Conservation (phyloP, 2,797 vertebrate genomes). For the Clarias fuscus region DNA sequence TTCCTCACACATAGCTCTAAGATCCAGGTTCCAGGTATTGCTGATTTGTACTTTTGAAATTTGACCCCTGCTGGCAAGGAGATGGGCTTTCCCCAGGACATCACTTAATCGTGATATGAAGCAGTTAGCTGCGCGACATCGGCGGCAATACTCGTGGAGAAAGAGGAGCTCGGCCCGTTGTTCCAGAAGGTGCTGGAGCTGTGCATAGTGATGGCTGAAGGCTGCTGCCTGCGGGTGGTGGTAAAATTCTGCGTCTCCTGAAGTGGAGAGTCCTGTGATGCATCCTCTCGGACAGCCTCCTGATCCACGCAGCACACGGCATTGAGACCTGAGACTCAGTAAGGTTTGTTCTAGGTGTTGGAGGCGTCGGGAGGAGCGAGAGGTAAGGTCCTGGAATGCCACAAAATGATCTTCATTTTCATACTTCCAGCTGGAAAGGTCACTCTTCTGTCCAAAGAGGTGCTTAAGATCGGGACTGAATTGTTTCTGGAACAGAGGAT, state of each 20-base stretch:
- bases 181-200: constrained; percentile 68
- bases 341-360: constrained; percentile 65
- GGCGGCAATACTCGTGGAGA: constrained; percentile 67
- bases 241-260: constrained; percentile 54
- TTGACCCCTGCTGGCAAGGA: constrained; percentile 12
- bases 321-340: constrained; percentile 61
- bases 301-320: constrained; percentile 53
- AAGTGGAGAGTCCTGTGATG: constrained; percentile 44
- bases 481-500: constrained; percentile 61
- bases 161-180: constrained; percentile 71
- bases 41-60: constrained; percentile 32
- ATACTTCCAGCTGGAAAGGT: constrained; percentile 52
- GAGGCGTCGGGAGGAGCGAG: constrained; percentile 64
- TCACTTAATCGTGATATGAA: constrained; percentile 61
- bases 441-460: constrained; percentile 56
- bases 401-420: constrained; percentile 65
- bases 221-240: constrained; percentile 52
- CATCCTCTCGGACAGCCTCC: constrained; percentile 45
- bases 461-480: constrained; percentile 68
- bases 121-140: constrained; percentile 53
- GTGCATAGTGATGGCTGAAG: constrained; percentile 61
- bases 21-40: constrained; percentile 47
- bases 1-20: constrained; percentile 66
- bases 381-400: constrained; percentile 61
- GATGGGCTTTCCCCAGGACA: constrained; percentile 58